Evolutionary conservation across 2,113 vertebrate genomes (phyloP), one percentile per base, ranked within the genome.

Genomic region (Accipiter virgatus): DNA sequence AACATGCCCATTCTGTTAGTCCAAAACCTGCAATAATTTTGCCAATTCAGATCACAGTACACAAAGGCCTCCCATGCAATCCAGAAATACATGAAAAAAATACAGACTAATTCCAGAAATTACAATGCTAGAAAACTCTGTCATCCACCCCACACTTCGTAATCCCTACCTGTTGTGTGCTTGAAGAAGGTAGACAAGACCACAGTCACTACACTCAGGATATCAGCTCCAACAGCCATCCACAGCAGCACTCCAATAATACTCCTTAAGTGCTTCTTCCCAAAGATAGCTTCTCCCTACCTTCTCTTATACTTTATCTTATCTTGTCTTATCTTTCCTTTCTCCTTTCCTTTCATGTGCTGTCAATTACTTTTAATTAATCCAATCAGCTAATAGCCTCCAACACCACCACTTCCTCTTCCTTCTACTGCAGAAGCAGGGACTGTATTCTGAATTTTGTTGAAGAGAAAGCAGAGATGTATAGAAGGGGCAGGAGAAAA

Each of bases 141-240:
- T 25, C 10, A 45, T 1, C 47, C 22, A 16, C 50, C 25, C 34
- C 29, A 18, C 1, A 1, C 6, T 4, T 59, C 8, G 3, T 10
- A 42, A 2, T 0, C 3, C n/a, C 13, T 75, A n/a, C 53, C 50
- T 67, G 31, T 2, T 47, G 17, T 0, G 0, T 13, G 7, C 34
- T 38, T 10, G 4, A 38, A 3, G 29, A 40, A 45, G 8, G 3
- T 1, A 43, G 31, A 11, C 20, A 9, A 21, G 22, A 6, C 1
- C 3, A 26, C 31, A 40, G 8, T 2, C 22, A 6, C 25, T 8
- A 0, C 25, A 1, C 2, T 9, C 29, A 19, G 0, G 0, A 6
- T 2, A 7, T 4, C 31, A 22, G 6, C 36, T 36, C 42, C 32
- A 29, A 9, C 18, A 53, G 10, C 11, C 36, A 68, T 0, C 47